Percentiles rank a stretch among this genome's conserved stretches.
These are phyloP conservation scores for Drosophila ficusphila DNA, from an alignment of 1,140 invertebrate genomes.

Conservation along the genomic window DNA sequence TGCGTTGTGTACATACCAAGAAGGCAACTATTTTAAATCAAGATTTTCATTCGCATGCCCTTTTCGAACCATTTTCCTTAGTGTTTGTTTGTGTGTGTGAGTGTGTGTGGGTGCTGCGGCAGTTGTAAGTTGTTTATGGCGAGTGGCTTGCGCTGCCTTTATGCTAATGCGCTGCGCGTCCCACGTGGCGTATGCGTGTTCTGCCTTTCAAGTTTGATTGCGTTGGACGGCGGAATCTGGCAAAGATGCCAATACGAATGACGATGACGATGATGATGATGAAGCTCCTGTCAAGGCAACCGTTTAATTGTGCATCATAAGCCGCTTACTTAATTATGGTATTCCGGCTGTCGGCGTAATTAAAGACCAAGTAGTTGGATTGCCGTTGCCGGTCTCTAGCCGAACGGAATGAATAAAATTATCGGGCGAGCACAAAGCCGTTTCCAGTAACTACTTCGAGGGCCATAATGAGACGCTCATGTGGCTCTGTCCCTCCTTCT, in stretches of 20 bases:
- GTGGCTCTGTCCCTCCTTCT: too few relatives aligned
- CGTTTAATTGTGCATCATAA: constrained; percentile 75
- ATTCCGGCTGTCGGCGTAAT: constrained; percentile 43
- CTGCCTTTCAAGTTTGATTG: constrained; percentile 49
- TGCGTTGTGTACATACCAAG: not conserved
- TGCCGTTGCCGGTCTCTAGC: constrained; percentile 27
- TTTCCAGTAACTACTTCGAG: constrained; percentile 35
- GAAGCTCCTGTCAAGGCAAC: constrained; percentile 50
- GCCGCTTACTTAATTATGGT: constrained; percentile 69
- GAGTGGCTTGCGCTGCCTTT: constrained; percentile 39
- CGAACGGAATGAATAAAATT: constrained; percentile 64
- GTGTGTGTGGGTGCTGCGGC: constrained; percentile 10
- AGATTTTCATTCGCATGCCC: too few relatives aligned
- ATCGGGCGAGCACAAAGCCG: constrained; percentile 35
- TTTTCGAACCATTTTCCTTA: not conserved
- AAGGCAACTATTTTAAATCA: not conserved
- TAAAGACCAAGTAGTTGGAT: constrained; percentile 41
- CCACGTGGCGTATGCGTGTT: constrained; percentile 69
- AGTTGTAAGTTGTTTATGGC: constrained; percentile 52
- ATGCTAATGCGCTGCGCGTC: constrained; percentile 61
- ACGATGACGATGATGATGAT: constrained; percentile 7
- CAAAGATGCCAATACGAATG: constrained; percentile 13
- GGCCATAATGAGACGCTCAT: constrained; percentile 46
- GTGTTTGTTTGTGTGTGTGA: constrained; percentile 12
- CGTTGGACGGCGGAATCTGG: constrained; percentile 11